Base-by-base conservation (phyloP, 2,797 vertebrate species). In the Dromococcyx pavoninus region DNA sequence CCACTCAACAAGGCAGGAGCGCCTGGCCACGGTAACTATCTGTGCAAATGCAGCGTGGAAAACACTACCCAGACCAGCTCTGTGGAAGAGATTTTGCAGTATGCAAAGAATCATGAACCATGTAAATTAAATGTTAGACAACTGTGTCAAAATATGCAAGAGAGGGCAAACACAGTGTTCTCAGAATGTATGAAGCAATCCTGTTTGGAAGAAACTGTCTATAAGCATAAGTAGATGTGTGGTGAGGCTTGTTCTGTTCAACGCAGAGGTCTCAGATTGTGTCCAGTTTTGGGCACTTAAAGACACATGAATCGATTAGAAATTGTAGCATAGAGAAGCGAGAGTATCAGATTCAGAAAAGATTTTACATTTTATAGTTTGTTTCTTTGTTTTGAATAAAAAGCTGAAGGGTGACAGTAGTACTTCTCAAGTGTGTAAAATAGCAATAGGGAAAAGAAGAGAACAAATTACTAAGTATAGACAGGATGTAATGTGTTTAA, bases 241-340 rank as follows among this genome's bases (percentile, higher is more conserved):
- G n/a, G 21, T 10, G 71, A 14, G 44, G 11, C 15, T 39, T 41
- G 1, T 19, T 37, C 22, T 56, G 69, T 39, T 57, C 7, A 41
- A 21, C 44, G 5, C n/a, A 3, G 0, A 4, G n/a, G 8, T 48
- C 48, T 70, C 39, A 7, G 28, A 2, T 30, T 14, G 24, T 17
- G 48, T 11, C 58, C 25, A 7, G 5, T 5, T 74, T 2, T 11
- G n/a, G 67, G 53, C 44, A 5, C 13, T 46, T n/a, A 50, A 74
- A 74, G 54, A 39, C 11, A 18, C 24, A 6, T 9, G 23, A 51
- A 41, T 11, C 0, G 0, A 53, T 60, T 22, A 8, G 48, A 17
- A 43, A 22, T 13, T 0, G 3, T n/a, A 54, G 37, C 0, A 0
- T 39, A 58, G 76, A 77, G 44, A 71, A 73, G 10, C 58, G 37